Percentiles rank a stretch among this genome's conserved stretches.
phyloP scores from a whole-genome alignment of 2,797 vertebrate genomes.

The Aselliscus stoliczkanus region DNA sequence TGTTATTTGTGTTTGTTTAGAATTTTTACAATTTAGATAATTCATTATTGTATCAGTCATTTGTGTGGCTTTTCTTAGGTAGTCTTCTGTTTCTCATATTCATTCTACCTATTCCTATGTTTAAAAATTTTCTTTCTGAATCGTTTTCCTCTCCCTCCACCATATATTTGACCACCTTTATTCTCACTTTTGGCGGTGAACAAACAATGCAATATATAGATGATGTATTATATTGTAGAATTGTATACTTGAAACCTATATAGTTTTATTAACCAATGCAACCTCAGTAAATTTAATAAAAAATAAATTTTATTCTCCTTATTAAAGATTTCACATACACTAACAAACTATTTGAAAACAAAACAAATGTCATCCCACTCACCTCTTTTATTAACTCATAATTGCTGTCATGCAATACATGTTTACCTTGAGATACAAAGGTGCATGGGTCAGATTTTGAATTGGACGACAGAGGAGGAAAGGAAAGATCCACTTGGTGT shows the following conservation, averaged over 20 bases:
- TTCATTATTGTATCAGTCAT: not conserved
- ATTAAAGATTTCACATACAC: not conserved
- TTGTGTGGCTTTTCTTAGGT: not conserved
- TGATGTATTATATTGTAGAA: too few species aligned
- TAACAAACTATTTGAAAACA: not conserved
- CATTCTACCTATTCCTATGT: not conserved
- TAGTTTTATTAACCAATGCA: too few species aligned
- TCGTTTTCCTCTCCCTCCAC: too few species aligned
- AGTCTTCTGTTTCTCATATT: not conserved
- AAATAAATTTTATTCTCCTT: not conserved
- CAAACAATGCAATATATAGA: too few species aligned
- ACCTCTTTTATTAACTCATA: not conserved
- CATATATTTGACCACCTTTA: too few species aligned
- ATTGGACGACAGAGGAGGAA: not conserved
- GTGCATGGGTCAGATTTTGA: not conserved
- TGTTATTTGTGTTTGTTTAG: not conserved
- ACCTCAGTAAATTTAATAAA: too few species aligned
- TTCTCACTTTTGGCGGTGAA: too few species aligned
- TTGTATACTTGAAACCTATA: too few species aligned
- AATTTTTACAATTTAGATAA: not conserved
- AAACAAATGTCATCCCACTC: not conserved
- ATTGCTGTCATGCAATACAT: not conserved
- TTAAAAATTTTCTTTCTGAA: not conserved
- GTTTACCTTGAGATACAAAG: not conserved
- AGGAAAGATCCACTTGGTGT: not conserved